Conservation (phyloP, 2,113 vertebrate genomes). For the Perognathus longimembris region DNA sequence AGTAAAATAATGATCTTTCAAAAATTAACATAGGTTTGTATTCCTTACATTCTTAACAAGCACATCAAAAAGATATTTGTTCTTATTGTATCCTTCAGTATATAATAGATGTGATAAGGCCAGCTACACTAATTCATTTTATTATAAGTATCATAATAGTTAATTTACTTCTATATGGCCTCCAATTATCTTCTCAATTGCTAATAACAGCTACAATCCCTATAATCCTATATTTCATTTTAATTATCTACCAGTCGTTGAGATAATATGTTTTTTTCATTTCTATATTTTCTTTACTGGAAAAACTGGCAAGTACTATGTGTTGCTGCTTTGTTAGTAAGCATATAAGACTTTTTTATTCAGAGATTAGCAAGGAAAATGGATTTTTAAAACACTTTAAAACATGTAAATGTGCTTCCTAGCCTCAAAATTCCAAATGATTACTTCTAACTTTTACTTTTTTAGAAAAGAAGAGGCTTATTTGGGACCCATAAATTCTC, state of each 20-base stretch:
- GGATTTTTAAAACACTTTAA: background rate
- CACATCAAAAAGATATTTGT: conserved; percentile 33
- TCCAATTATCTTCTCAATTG: conserved; percentile 52
- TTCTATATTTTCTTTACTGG: conserved; percentile 67
- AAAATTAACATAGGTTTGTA: conserved; percentile 36
- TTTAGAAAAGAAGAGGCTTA: conserved; percentile 81
- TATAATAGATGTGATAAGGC: background rate
- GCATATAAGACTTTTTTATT: conserved; percentile 42
- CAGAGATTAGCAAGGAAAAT: background rate
- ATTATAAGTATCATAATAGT: too few relatives aligned
- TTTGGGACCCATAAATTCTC: conserved; percentile 77
- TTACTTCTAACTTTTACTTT: conserved; percentile 77
- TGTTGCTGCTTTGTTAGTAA: conserved; percentile 45
- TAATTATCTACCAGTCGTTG: conserved; percentile 66
- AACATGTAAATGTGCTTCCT: conserved; percentile 41
- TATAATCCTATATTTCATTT: conserved; percentile 50
- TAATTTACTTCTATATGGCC: conserved; percentile 44
- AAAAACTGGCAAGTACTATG: conserved; percentile 39
- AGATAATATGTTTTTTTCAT: conserved; percentile 68
- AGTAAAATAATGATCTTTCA: conserved; percentile 42
- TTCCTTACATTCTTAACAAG: background rate
- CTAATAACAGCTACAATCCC: conserved; percentile 30
- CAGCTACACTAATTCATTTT: conserved; percentile 55
- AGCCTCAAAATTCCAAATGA: conserved; percentile 66
- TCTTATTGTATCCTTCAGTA: conserved; percentile 58